Percentiles rank a stretch among this genome's conserved stretches.
These are phyloP conservation scores for Poeciliopsis paucimaculata DNA, from an alignment of 2,797 vertebrate species.

Conservation along the genomic window DNA sequence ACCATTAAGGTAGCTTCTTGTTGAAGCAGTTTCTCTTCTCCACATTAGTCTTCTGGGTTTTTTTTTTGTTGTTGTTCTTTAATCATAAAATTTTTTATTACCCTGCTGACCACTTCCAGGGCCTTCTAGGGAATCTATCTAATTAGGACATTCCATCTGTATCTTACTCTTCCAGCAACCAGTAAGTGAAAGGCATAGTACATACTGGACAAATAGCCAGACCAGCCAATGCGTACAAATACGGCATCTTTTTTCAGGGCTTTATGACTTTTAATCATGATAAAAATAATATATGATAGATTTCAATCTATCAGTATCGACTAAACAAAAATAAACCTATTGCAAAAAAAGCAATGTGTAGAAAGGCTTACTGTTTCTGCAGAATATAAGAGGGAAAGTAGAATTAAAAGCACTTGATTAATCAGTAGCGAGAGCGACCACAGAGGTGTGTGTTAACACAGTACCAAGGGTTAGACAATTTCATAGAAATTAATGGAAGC, in stretches of 20 bases:
- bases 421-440: not conserved
- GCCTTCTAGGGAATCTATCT: slow-evolving; percentile 5
- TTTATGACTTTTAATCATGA: not conserved
- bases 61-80: slow-evolving; percentile 3
- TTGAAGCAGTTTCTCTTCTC: slow-evolving; percentile 9
- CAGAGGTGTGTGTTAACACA: not conserved
- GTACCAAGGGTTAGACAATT: not conserved
- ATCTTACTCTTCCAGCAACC: slow-evolving; percentile 25
- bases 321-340: not conserved
- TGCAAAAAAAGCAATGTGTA: not conserved
- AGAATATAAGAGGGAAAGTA: not conserved
- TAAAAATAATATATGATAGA: not conserved
- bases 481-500: not conserved
- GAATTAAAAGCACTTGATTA: not conserved
- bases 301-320: not conserved
- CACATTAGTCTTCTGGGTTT: not conserved
- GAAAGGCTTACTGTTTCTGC: not conserved
- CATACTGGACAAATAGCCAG: not conserved
- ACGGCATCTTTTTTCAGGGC: not conserved
- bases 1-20: slow-evolving; percentile 13
- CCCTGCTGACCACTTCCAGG: slow-evolving; percentile 23
- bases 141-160: slow-evolving; percentile 28
- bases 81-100: not conserved
- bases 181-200: not conserved
- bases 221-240: not conserved